Base-by-base conservation (phyloP, 1,140 invertebrate genomes). In the Cydia fagiglandana region DNA sequence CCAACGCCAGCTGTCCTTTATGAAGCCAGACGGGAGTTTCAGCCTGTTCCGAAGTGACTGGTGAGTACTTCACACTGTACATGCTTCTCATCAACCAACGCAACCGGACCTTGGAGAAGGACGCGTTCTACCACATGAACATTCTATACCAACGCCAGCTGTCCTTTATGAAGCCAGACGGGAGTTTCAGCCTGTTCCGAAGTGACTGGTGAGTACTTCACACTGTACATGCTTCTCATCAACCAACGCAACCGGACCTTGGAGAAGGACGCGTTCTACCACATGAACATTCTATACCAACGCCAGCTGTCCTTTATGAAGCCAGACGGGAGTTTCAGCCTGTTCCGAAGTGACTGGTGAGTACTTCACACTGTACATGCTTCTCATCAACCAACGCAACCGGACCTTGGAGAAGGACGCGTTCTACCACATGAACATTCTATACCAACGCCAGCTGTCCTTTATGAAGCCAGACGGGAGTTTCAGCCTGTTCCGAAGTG, bases 401-500 rank as follows among this genome's bases (percentile, higher is more conserved):
- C 93, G 95, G 38, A 95, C 95, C 0, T 88, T 96, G 24, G 96
- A 98, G 83, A 95, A 95, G 74, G 91, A 96, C 47, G 96, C 97
- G 10, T 98, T 99, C 85, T 94, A 96, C 82, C 95, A 98, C 83
- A 95, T 99, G 94, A 99, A 99, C 88, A 96, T 97, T 81, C 95
- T 95, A 2, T 98, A 99, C 88, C 98, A 99, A 88, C 94, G 97
- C 13, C 97, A 98, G 85, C 88, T 99, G 61, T 98, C 97, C 50
- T 99, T 97, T 86, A 97, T 98, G 95, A 97, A 97, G 81, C 92
- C 93, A 0, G 97, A 99, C 86, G 98, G 98, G 1, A 98, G 97
- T 13, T 99, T 99, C 92, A 96, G 96, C 66, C 94, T 97, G 30
- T 99, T 99, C 93, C 94, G 98, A 38, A 97, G 96, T 80, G 96